phyloP scores from a whole-genome alignment of 2,888 invertebrate genomes.

The Temnothorax ravouxi region DNA sequence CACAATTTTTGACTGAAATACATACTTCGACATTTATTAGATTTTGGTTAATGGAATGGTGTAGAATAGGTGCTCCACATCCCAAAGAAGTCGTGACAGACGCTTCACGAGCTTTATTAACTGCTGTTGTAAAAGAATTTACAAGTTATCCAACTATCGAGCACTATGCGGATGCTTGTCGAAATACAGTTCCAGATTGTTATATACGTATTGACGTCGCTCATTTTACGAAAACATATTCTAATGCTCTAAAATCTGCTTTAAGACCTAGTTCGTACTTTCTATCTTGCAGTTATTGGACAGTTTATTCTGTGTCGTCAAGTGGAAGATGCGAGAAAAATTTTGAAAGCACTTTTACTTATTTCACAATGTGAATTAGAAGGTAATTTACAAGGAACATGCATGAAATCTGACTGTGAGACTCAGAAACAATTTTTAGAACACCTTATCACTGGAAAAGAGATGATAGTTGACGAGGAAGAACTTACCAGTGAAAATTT shows the following conservation, averaged over 20 bases:
- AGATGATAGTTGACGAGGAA: background rate
- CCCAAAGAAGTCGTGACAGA: background rate
- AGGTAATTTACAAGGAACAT: conserved; percentile 18
- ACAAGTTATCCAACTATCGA: background rate
- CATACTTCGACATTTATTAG: background rate
- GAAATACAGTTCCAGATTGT: background rate
- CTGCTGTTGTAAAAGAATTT: background rate
- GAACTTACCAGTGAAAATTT: background rate
- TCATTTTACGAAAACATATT: background rate
- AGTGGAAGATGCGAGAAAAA: conserved; percentile 39
- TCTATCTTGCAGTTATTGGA: conserved; percentile 57
- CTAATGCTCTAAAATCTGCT: background rate
- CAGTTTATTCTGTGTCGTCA: conserved; percentile 47
- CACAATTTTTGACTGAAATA: background rate
- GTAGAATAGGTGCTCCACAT: conserved; percentile 20
- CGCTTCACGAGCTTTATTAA: conserved; percentile 2
- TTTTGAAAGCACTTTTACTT: conserved; percentile 41
- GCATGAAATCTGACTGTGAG: background rate
- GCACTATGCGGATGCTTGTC: background rate
- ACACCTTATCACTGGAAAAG: background rate
- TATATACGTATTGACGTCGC: background rate
- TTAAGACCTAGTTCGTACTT: background rate
- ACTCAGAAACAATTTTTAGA: conserved; percentile 12
- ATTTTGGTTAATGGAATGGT: conserved; percentile 9
- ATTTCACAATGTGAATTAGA: conserved; percentile 45